Conservation (phyloP, 2,113 vertebrate species). For the Chlamydotis undulata region DNA sequence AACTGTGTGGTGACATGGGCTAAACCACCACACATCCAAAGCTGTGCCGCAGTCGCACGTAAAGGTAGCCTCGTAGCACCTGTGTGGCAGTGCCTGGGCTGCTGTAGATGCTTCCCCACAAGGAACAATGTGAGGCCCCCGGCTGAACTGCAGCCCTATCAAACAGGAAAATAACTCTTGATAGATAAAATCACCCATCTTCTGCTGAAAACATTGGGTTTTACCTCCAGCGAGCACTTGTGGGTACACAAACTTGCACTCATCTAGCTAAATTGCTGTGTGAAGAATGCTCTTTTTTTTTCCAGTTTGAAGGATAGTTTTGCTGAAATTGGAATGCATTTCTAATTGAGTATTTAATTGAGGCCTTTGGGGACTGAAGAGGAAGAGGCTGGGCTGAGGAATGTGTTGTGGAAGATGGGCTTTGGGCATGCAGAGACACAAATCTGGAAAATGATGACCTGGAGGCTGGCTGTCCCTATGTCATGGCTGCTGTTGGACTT, state of each 20-base stretch:
- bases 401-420: neutral
- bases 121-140: neutral
- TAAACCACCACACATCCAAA: neutral
- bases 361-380: neutral
- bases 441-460: neutral
- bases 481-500: neutral
- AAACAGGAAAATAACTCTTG: neutral
- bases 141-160: neutral
- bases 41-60: fast-evolving
- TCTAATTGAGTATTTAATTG: neutral
- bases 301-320: neutral
- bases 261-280: neutral
- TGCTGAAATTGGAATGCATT: neutral
- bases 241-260: neutral
- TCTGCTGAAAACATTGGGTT: neutral
- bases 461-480: neutral
- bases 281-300: neutral
- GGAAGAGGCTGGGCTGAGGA: neutral
- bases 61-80: neutral
- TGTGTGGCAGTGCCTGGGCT: neutral
- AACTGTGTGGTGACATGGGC: too few species aligned
- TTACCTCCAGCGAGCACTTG: neutral
- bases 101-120: neutral
- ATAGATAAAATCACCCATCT: neutral
- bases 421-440: neutral